Evolutionary conservation across 2,113 vertebrate genomes (phyloP).

Genomic region (Patagioenas fasciata): DNA sequence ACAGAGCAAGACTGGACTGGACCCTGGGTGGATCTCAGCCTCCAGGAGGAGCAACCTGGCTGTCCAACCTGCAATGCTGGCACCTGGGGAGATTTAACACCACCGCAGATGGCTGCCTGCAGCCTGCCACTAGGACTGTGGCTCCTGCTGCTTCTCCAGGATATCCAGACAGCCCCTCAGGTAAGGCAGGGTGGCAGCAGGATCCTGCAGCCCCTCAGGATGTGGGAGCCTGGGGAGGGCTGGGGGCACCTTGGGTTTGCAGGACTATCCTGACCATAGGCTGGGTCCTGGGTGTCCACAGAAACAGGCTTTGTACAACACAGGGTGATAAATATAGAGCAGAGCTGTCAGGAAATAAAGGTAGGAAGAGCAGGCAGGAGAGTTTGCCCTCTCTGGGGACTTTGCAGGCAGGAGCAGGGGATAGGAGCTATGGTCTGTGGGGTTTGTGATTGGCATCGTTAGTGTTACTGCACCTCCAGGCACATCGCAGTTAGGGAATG

Average conservation of each 20-base stretch:
- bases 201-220: not conserved
- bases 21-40: not conserved
- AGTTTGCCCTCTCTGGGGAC: not conserved
- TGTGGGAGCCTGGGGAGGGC: not conserved
- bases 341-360: not conserved
- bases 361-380: not conserved
- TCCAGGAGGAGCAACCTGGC: not conserved
- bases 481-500: not conserved
- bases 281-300: not conserved
- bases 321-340: not conserved
- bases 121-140: not conserved
- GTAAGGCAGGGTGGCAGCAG: constrained; percentile 42
- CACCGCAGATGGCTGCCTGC: constrained; percentile 38
- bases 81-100: not conserved
- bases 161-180: constrained; percentile 36
- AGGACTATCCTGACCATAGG: not conserved
- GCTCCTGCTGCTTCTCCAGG: constrained; percentile 53
- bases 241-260: not conserved
- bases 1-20: not conserved
- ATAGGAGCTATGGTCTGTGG: rapidly evolving
- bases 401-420: not conserved
- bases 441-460: not conserved
- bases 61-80: not conserved
- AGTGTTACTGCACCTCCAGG: not conserved
- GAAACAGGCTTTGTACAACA: not conserved